Evolutionary conservation across 2,113 vertebrate species (phyloP).

Genomic region (Microtus richardsoni): DNA sequence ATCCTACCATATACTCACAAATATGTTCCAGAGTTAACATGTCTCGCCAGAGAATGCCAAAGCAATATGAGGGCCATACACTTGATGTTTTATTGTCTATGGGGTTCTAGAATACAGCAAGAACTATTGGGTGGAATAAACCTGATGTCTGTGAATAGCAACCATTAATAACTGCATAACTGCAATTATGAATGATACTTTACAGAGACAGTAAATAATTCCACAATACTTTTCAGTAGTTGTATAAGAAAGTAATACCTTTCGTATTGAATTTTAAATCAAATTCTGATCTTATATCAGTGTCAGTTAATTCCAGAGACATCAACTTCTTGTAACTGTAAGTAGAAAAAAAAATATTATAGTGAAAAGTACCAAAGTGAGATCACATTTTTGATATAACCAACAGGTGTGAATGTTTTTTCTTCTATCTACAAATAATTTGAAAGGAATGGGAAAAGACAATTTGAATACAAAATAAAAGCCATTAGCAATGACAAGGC

Average conservation of each 20-base stretch:
- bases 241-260: constrained; percentile 76
- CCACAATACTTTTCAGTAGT: constrained; percentile 45
- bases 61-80: neutral
- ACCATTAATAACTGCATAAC: neutral
- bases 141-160: constrained; percentile 6
- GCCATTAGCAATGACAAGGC: neutral
- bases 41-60: neutral
- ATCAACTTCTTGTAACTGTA: constrained; percentile 78
- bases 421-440: constrained; percentile 37
- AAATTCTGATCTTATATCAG: constrained; percentile 69
- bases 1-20: neutral
- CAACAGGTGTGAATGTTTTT: neutral
- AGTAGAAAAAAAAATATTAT: constrained; percentile 71
- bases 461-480: constrained; percentile 29
- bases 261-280: constrained; percentile 76
- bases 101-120: neutral
- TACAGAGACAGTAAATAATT: constrained; percentile 1
- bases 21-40: neutral
- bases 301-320: constrained; percentile 74
- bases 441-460: constrained; percentile 50
- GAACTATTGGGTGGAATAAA: neutral
- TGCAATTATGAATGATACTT: constrained; percentile 9
- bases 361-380: constrained; percentile 41
- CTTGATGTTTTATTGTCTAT: neutral
- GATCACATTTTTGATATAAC: constrained; percentile 35